A percentile compares a stretch with the other conserved stretches of the same genome.
Evolutionary conservation across 1,140 invertebrate genomes (phyloP).

Genomic region (Papilio xuthus): DNA sequence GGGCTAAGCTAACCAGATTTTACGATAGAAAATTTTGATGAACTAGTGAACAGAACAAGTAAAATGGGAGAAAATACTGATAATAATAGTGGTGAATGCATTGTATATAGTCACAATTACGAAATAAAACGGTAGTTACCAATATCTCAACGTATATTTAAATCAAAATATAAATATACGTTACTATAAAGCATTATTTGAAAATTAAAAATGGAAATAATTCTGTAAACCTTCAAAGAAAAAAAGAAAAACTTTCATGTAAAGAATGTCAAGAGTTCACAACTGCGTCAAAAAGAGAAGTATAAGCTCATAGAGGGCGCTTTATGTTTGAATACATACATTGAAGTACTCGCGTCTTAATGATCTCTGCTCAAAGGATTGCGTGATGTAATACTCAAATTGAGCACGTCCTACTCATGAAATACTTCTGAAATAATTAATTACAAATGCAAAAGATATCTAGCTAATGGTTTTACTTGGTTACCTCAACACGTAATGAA

Average conservation of each 20-base stretch:
- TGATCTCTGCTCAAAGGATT: slow-evolving; percentile 8
- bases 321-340: neutral
- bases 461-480: neutral
- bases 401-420: neutral
- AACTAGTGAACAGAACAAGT: too few relatives aligned
- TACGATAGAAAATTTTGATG: too few relatives aligned
- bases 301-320: neutral
- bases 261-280: slow-evolving; percentile 17
- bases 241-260: neutral
- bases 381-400: neutral
- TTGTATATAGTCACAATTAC: too few relatives aligned
- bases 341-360: neutral
- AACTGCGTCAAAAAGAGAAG: neutral
- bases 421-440: neutral
- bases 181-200: neutral
- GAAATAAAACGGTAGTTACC: too few relatives aligned
- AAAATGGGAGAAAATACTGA: too few relatives aligned
- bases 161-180: too few relatives aligned
- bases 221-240: neutral
- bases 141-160: too few relatives aligned
- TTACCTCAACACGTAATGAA: too few relatives aligned
- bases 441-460: neutral
- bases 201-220: neutral
- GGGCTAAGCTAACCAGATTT: too few relatives aligned
- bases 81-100: too few relatives aligned